Evolutionary conservation across 1,140 invertebrate species (phyloP).

Genomic region (Mamestra configurata): DNA sequence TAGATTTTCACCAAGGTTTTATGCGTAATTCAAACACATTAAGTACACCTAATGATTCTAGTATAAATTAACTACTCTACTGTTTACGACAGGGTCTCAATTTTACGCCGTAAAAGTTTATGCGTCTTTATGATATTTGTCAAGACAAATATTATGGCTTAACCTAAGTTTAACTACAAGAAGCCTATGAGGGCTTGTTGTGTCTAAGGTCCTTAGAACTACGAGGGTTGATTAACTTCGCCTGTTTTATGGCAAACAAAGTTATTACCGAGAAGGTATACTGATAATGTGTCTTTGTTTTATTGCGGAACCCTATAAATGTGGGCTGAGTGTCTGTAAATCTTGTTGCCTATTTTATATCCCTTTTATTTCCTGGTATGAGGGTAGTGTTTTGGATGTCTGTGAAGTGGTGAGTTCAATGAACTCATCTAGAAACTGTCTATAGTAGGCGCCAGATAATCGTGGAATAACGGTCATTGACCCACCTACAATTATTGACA

Average conservation of each 20-base stretch:
- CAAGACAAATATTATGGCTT: background rate
- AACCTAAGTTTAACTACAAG: background rate
- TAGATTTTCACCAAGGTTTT: no score
- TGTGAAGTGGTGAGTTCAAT: background rate
- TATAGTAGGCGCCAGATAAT: no score
- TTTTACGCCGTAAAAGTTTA: background rate
- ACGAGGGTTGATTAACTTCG: conserved; percentile 5
- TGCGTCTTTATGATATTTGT: background rate
- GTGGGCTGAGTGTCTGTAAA: background rate
- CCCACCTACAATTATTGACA: no score
- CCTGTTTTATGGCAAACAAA: background rate
- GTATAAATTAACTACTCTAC: no score
- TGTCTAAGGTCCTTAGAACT: background rate
- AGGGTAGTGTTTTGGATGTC: background rate
- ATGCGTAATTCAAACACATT: no score
- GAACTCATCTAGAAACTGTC: background rate
- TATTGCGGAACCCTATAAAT: conserved; percentile 8
- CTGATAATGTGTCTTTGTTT: conserved; percentile 23
- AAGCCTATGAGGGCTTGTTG: conserved; percentile 3
- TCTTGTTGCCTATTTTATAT: background rate
- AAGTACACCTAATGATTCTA: no score
- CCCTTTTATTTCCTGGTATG: background rate
- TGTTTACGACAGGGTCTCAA: background rate
- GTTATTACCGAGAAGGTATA: background rate
- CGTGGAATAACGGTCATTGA: no score